Percentiles rank a stretch among this genome's conserved stretches.
phyloP scores from a whole-genome alignment of 1,140 invertebrate genomes.

The Drosophila trapezifrons region DNA sequence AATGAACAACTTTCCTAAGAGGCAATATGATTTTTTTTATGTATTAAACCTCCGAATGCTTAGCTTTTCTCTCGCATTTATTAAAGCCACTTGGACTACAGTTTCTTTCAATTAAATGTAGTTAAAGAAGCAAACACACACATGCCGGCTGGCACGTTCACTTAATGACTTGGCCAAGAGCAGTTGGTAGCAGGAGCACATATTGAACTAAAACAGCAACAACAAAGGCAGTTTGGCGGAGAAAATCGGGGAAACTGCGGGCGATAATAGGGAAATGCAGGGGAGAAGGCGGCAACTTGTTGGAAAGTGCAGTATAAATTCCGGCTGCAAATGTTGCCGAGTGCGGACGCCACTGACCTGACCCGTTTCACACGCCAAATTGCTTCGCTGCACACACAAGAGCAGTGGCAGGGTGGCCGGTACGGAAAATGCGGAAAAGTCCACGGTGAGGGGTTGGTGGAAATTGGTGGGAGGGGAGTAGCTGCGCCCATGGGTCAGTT shows the following conservation, averaged over 20 bases:
- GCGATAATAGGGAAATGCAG: constrained; percentile 9
- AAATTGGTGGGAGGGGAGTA: background rate
- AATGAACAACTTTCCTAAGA: background rate
- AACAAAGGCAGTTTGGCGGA: constrained; percentile 23
- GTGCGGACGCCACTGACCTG: constrained; percentile 61
- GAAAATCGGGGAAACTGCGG: constrained; percentile 10
- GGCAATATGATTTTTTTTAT: background rate
- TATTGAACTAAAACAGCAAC: constrained; percentile 71
- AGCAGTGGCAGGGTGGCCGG: constrained; percentile 1
- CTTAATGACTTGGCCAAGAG: constrained; percentile 76
- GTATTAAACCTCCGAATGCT: background rate
- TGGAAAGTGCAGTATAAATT: constrained; percentile 72
- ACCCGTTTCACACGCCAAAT: constrained; percentile 81
- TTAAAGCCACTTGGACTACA: constrained; percentile 69
- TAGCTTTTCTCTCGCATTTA: constrained; percentile 6
- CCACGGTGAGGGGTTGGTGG: background rate
- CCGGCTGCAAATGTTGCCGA: constrained; percentile 40
- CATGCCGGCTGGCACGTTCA: constrained; percentile 38
- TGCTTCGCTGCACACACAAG: constrained; percentile 77
- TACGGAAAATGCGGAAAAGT: background rate
- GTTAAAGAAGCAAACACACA: constrained; percentile 42
- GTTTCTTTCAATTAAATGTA: constrained; percentile 79
- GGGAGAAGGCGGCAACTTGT: constrained; percentile 48
- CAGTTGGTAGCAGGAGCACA: constrained; percentile 43
- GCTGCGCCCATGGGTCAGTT: constrained; percentile 26